These are phyloP conservation scores for Trisateles emortualis DNA, from an alignment of 2,888 invertebrate species.

Conservation along the genomic window DNA sequence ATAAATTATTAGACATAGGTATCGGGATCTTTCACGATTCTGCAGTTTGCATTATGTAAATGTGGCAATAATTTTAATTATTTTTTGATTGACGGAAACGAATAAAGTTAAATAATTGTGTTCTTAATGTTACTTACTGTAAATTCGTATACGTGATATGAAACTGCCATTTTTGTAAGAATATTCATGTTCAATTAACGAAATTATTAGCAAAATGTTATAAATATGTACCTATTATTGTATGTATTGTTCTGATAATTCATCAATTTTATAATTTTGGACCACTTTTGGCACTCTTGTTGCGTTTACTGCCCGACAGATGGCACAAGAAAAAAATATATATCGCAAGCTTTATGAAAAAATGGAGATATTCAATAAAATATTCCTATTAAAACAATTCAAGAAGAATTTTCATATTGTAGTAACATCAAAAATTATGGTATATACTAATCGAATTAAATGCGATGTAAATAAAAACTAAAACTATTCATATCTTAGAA, in stretches of 20 bases:
- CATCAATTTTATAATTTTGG: slow-evolving; percentile 29
- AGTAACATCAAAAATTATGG: slow-evolving; percentile 41
- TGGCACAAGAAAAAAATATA: slow-evolving; percentile 29
- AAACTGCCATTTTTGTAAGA: slow-evolving; percentile 81
- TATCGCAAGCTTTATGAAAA: slow-evolving; percentile 39
- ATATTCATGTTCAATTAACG: slow-evolving; percentile 61
- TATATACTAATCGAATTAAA: slow-evolving; percentile 55
- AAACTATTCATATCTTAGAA: slow-evolving; percentile 84
- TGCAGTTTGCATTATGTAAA: slow-evolving; percentile 24
- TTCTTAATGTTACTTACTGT: slow-evolving; percentile 66
- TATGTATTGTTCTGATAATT: slow-evolving; percentile 37
- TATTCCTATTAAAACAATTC: slow-evolving; percentile 45
- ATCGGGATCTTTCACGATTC: slow-evolving; percentile 28
- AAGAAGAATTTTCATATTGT: slow-evolving; percentile 48
- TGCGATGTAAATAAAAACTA: slow-evolving; percentile 70
- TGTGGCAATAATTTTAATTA: slow-evolving; percentile 72
- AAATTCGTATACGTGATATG: slow-evolving; percentile 80
- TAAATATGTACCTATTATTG: slow-evolving; percentile 17
- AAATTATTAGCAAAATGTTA: slow-evolving; percentile 52
- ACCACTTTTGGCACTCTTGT: slow-evolving; percentile 28
- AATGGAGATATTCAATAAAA: slow-evolving; percentile 39
- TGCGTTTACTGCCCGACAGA: slow-evolving; percentile 29
- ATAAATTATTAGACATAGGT: slow-evolving; percentile 10
- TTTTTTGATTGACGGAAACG: slow-evolving; percentile 52
- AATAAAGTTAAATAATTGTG: slow-evolving; percentile 56